Conservation (phyloP, 1,140 invertebrate species). For the Rhynchophorus ferrugineus region DNA sequence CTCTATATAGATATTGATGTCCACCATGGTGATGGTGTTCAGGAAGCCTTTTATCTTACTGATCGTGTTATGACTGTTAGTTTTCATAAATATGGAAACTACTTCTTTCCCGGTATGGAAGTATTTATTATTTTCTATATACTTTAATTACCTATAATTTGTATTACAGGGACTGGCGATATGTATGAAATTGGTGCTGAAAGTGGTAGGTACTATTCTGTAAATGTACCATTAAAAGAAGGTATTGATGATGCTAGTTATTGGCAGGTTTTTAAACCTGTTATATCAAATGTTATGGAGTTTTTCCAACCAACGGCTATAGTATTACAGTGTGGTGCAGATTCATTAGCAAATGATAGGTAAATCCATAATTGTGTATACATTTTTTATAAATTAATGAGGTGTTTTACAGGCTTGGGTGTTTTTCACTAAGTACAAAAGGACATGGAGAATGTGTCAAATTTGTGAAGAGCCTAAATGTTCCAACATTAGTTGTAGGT, state of each 20-base stretch:
- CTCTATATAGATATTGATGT: conserved; percentile 99
- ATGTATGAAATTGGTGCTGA: conserved; percentile 97
- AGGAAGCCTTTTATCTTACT: conserved; percentile 98
- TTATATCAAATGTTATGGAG: conserved; percentile 91
- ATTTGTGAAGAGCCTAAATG: conserved; percentile 89
- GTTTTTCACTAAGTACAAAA: conserved; percentile 81
- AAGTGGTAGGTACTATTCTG: conserved; percentile 88
- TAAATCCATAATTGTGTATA: conserved; percentile 42
- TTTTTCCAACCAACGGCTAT: conserved; percentile 95
- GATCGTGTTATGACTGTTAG: conserved; percentile 99
- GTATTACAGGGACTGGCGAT: conserved; percentile 75
- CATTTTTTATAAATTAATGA: too few species aligned
- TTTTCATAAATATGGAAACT: conserved; percentile 98
- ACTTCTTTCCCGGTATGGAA: conserved; percentile 75
- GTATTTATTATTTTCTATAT: not conserved
- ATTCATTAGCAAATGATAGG: conserved; percentile 92
- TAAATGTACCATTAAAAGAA: conserved; percentile 95
- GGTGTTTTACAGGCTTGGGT: conserved; percentile 53
- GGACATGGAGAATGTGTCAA: conserved; percentile 96
- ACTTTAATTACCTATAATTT: not conserved
- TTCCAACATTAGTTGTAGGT: conserved; percentile 91
- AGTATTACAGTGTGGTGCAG: conserved; percentile 96
- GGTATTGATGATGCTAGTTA: conserved; percentile 95
- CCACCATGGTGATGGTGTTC: conserved; percentile 98
- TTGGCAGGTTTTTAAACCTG: conserved; percentile 87